Percentiles rank a stretch among this genome's conserved stretches.
Evolutionary conservation across 2,888 invertebrate genomes (phyloP).

Genomic region (Ormyrus rosae): DNA sequence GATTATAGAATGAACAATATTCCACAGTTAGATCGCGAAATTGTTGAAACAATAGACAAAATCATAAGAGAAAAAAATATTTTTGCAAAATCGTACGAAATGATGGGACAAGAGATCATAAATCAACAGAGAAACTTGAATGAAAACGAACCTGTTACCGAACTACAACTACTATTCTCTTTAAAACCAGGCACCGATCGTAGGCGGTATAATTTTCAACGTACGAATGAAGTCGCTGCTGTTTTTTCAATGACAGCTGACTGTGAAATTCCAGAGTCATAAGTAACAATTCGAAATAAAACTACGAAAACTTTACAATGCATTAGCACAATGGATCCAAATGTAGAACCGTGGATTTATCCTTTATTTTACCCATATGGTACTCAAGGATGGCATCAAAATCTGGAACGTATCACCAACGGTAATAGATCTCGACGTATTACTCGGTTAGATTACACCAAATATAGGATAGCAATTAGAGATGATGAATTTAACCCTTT

Average conservation of each 20-base stretch:
- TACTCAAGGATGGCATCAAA: conserved; percentile 53
- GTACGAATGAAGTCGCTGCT: conserved; percentile 59
- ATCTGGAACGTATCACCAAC: conserved; percentile 36
- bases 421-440: conserved; percentile 15
- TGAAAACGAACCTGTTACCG: neutral
- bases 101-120: conserved; percentile 17
- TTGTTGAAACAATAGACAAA: neutral
- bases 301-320: conserved; percentile 49
- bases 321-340: conserved; percentile 58
- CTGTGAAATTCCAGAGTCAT: conserved; percentile 59
- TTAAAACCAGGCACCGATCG: conserved; percentile 9
- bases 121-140: neutral
- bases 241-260: conserved; percentile 58
- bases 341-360: conserved; percentile 60
- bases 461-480: conserved; percentile 17
- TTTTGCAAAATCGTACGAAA: conserved; percentile 33
- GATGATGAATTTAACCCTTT: conserved; percentile 31
- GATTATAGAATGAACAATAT: conserved; percentile 27
- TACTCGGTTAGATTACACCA: conserved; percentile 5
- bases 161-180: conserved; percentile 11
- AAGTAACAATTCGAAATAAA: conserved; percentile 53
- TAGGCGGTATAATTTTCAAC: conserved; percentile 58
- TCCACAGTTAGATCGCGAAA: conserved; percentile 28
- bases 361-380: conserved; percentile 60
- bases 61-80: conserved; percentile 25